A percentile compares a stretch with the other conserved stretches of the same genome.
Evolutionary conservation across 2,797 vertebrate genomes (phyloP).

Genomic region (Sebastes wilsoni): DNA sequence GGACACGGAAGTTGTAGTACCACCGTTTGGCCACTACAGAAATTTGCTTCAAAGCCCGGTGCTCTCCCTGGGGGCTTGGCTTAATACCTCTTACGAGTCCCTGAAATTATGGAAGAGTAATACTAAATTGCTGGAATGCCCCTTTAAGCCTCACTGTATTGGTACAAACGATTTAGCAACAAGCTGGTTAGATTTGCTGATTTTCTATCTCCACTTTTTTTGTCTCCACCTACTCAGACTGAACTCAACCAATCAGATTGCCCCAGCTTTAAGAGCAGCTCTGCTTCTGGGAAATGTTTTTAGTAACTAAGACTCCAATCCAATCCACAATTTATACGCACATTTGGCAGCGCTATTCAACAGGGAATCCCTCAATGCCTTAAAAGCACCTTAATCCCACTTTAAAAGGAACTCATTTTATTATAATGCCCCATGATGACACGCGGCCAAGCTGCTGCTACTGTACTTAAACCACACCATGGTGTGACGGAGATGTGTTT

Average conservation of each 20-base stretch:
- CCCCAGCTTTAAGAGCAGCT: conserved; percentile 4
- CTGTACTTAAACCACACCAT: conserved; percentile 30
- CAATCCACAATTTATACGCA: not conserved
- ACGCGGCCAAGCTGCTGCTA: not conserved
- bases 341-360: conserved; percentile 24
- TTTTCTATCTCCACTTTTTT: not conserved
- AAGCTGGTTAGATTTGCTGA: not conserved
- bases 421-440: conserved; percentile 13
- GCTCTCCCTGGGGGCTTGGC: not conserved
- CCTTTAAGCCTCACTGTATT: not conserved
- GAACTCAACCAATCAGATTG: conserved; percentile 2
- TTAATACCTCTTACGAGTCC: not conserved
- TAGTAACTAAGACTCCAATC: conserved; percentile 21
- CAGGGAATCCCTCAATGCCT: conserved; percentile 32
- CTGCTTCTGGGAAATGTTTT: conserved; percentile 22
- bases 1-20: no score
- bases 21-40: no score
- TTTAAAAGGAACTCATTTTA: conserved; percentile 31
- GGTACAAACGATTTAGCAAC: not conserved
- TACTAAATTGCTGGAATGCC: not conserved
- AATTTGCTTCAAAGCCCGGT: no score
- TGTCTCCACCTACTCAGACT: not conserved
- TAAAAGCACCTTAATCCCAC: conserved; percentile 50
- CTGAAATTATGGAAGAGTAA: not conserved
- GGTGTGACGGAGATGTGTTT: conserved; percentile 13